These are phyloP conservation scores for Paguma larvata DNA, from an alignment of 2,797 vertebrate genomes.

Conservation along the genomic window DNA sequence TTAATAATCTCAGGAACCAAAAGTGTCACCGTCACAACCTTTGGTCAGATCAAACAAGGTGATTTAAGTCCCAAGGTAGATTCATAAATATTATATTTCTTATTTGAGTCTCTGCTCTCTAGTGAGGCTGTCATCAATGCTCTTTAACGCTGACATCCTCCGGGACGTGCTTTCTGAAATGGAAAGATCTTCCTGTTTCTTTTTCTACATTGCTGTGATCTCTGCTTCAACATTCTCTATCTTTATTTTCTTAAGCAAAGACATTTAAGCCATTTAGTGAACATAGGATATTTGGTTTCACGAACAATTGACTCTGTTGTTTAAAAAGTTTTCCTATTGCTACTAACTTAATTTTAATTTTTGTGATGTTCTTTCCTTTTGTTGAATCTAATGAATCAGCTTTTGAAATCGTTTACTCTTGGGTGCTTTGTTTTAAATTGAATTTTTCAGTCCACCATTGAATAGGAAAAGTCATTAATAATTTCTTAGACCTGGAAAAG, in stretches of 20 bases:
- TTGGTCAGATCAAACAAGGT: background rate
- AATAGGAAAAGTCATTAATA: background rate
- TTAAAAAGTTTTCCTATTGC: background rate
- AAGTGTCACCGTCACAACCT: background rate
- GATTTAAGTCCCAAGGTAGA: background rate
- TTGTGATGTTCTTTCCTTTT: background rate
- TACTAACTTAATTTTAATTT: conserved; percentile 19
- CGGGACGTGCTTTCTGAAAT: background rate
- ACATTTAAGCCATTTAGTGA: background rate
- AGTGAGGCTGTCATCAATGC: background rate
- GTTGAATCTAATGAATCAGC: background rate
- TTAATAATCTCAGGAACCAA: background rate
- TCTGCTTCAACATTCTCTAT: background rate
- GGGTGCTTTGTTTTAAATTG: background rate
- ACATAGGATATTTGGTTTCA: background rate
- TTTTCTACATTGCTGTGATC: background rate
- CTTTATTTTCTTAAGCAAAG: background rate
- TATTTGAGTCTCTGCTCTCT: background rate
- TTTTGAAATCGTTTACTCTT: background rate
- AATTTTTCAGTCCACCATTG: background rate
- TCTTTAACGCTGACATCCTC: background rate
- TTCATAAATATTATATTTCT: background rate
- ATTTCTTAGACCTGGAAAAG: background rate
- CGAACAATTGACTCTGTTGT: background rate
- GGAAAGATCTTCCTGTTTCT: background rate